Conservation (phyloP, 2,888 invertebrate genomes). For the Terebella lapidaria region DNA sequence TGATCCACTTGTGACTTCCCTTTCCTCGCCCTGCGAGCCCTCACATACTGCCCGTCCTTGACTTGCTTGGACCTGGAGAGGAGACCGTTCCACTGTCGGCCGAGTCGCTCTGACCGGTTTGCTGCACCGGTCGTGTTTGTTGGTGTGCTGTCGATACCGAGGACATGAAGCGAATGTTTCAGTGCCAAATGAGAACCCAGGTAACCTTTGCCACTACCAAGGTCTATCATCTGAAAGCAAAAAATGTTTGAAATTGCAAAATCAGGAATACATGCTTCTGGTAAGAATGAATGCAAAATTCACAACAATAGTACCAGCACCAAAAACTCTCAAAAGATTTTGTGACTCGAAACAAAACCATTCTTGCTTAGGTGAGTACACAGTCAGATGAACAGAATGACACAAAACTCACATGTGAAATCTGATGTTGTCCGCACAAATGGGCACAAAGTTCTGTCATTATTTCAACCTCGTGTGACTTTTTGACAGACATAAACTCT, state of each 20-base stretch:
- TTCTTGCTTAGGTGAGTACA: too few relatives aligned
- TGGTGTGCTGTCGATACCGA: constrained; percentile 75
- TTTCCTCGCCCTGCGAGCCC: not conserved
- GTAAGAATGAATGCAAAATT: too few relatives aligned
- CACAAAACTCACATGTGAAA: too few relatives aligned
- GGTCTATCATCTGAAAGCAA: constrained; percentile 65
- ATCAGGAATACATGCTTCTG: too few relatives aligned
- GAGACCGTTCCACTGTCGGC: constrained; percentile 34
- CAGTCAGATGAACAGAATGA: too few relatives aligned
- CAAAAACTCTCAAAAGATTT: too few relatives aligned
- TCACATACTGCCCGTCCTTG: too few relatives aligned
- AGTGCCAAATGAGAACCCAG: constrained; percentile 71
- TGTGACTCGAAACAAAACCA: too few relatives aligned
- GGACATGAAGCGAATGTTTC: constrained; percentile 66
- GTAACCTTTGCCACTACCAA: constrained; percentile 87
- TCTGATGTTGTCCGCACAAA: not conserved
- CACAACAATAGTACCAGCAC: too few relatives aligned
- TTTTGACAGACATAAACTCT: constrained; percentile 43
- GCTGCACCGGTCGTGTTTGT: constrained; percentile 67
- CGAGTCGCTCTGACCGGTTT: constrained; percentile 35
- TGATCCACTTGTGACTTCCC: not conserved
- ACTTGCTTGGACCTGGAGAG: too few relatives aligned
- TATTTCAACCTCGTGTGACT: constrained; percentile 42
- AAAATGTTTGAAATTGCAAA: not conserved
- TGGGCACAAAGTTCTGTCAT: constrained; percentile 35